phyloP scores from a whole-genome alignment of 2,888 invertebrate species.

The Caenorhabditis virilis region DNA sequence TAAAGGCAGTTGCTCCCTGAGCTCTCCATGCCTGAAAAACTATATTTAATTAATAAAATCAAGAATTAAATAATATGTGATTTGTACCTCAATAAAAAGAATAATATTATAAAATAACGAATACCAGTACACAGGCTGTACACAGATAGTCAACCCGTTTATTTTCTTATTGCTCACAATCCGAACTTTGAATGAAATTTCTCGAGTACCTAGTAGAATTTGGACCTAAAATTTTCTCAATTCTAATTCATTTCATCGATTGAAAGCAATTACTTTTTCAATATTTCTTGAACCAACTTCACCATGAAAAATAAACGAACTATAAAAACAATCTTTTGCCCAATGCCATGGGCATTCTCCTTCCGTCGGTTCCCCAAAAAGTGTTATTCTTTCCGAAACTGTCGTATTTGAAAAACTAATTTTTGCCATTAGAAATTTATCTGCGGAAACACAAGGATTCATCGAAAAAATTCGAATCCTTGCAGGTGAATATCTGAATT shows the following conservation, averaged over 20 bases:
- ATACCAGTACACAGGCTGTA: slow-evolving; percentile 54
- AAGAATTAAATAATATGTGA: too few species aligned
- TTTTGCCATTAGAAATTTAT: not conserved
- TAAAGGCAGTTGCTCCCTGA: slow-evolving; percentile 43
- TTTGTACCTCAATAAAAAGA: slow-evolving; percentile 39
- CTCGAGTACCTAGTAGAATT: not conserved
- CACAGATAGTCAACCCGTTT: slow-evolving; percentile 43
- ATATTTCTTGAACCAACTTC: not conserved
- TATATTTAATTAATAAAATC: not conserved
- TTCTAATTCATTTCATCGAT: not conserved
- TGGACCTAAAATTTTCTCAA: not conserved
- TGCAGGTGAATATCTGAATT: slow-evolving; percentile 1
- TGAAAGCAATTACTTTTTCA: not conserved
- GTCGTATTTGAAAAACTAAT: too few species aligned
- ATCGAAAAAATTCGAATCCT: slow-evolving; percentile 26
- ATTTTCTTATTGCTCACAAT: slow-evolving; percentile 1
- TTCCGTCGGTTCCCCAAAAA: slow-evolving; percentile 32
- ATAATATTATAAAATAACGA: slow-evolving; percentile 43
- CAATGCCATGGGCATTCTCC: slow-evolving; percentile 46
- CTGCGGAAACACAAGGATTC: slow-evolving; percentile 20
- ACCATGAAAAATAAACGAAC: slow-evolving; percentile 28
- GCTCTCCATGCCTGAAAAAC: slow-evolving; percentile 43
- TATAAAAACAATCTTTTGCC: slow-evolving; percentile 37
- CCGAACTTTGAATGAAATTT: not conserved
- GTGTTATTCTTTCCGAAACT: slow-evolving; percentile 6